phyloP scores from a whole-genome alignment of 2,797 vertebrate genomes.

The Liparis tanakae region DNA sequence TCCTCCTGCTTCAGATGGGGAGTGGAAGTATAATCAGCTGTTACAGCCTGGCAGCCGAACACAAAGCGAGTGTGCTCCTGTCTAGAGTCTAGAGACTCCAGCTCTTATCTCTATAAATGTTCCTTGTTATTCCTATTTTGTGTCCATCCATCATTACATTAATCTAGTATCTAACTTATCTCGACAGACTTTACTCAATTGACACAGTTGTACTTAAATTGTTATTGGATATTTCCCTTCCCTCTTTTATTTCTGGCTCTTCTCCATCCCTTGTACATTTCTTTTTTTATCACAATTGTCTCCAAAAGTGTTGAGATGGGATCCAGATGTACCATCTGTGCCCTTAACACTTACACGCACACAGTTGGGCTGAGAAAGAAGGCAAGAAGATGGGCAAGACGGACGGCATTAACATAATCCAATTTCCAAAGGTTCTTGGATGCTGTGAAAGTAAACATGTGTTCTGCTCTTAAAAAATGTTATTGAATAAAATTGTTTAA shows the following conservation, averaged over 20 bases:
- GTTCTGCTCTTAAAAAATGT: not conserved
- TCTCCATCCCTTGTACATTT: not conserved
- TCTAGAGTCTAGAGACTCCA: slow-evolving; percentile 36
- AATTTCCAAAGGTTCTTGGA: not conserved
- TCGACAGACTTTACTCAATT: slow-evolving; percentile 8
- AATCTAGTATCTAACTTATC: slow-evolving; percentile 1
- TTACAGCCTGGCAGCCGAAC: slow-evolving; percentile 26
- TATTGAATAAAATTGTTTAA: not conserved
- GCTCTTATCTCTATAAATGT: slow-evolving; percentile 39
- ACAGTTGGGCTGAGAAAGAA: slow-evolving; percentile 1
- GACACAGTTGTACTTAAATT: not conserved
- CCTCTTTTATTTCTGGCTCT: not conserved
- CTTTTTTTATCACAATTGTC: slow-evolving; percentile 2
- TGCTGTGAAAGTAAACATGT: not conserved
- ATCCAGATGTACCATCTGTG: slow-evolving; percentile 56
- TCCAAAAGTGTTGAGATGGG: slow-evolving; percentile 16
- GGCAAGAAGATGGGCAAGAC: not conserved
- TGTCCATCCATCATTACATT: slow-evolving; percentile 13
- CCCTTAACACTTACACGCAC: slow-evolving; percentile 35
- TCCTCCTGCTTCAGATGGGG: slow-evolving; percentile 50
- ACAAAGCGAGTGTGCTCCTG: slow-evolving; percentile 28
- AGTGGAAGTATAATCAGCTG: slow-evolving; percentile 70
- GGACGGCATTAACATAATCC: not conserved
- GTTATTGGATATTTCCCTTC: slow-evolving; percentile 1
- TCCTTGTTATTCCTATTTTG: slow-evolving; percentile 20